phyloP scores from a whole-genome alignment of 2,113 vertebrate genomes.

The Neomonachus schauinslandi region DNA sequence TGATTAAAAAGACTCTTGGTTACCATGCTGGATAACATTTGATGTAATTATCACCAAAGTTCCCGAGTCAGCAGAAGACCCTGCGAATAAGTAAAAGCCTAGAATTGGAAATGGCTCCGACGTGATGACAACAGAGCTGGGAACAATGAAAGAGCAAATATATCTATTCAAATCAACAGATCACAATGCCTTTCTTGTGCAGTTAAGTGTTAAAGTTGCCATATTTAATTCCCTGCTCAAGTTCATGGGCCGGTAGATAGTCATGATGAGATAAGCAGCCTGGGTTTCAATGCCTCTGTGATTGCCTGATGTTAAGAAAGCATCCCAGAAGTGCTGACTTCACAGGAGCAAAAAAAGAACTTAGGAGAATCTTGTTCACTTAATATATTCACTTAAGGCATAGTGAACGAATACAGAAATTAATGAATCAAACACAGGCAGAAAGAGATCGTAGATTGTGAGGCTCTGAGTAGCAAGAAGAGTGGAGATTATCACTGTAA shows the following conservation, averaged over 20 bases:
- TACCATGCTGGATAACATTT: slow-evolving; percentile 78
- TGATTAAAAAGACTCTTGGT: slow-evolving; percentile 78
- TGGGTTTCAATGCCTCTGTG: not conserved
- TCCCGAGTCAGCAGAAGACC: slow-evolving; percentile 71
- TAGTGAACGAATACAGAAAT: not conserved
- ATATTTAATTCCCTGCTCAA: not conserved
- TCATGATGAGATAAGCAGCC: not conserved
- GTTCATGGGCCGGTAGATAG: not conserved
- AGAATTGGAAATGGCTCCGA: slow-evolving; percentile 20
- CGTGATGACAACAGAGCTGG: not conserved
- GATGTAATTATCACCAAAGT: slow-evolving; percentile 73
- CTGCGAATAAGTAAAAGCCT: slow-evolving; percentile 61
- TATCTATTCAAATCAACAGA: not conserved
- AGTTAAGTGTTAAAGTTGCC: not conserved
- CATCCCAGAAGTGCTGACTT: not conserved
- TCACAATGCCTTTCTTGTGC: not conserved
- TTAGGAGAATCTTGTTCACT: not conserved
- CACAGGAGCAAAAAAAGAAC: not conserved
- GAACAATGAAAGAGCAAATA: slow-evolving; percentile 57
- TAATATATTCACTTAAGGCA: not conserved
- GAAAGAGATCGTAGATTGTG: not conserved
- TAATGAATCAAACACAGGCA: not conserved
- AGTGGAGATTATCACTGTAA: not conserved
- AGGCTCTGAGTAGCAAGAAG: not conserved
- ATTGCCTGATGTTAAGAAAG: not conserved